Evolutionary conservation across 2,888 invertebrate species (phyloP).

Genomic region (Hyposoter dolosus): DNA sequence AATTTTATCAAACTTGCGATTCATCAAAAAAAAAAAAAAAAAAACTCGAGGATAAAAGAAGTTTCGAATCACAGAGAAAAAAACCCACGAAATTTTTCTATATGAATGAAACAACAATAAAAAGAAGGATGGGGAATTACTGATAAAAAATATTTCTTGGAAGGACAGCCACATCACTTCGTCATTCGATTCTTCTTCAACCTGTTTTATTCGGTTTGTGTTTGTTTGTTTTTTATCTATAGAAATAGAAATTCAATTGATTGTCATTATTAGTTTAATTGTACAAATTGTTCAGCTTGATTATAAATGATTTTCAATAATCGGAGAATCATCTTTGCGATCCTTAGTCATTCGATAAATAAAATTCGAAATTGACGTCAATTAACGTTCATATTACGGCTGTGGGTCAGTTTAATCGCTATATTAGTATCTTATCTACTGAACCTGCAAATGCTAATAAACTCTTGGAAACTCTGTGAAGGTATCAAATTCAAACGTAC

Average conservation of each 20-base stretch:
- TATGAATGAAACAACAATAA: neutral
- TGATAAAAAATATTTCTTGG: neutral
- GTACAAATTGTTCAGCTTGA: neutral
- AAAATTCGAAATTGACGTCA: neutral
- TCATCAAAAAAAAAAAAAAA: neutral
- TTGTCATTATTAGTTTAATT: neutral
- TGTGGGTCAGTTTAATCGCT: constrained; percentile 30
- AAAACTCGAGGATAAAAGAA: neutral
- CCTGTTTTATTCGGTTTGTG: too few species aligned
- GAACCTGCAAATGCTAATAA: neutral
- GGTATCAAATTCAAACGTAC: constrained; percentile 7
- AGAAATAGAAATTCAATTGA: neutral
- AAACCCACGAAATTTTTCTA: neutral
- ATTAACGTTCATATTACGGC: constrained; percentile 3
- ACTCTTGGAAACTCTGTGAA: constrained; percentile 9
- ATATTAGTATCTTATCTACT: constrained; percentile 36
- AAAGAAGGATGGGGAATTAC: neutral
- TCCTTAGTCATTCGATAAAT: constrained; percentile 2
- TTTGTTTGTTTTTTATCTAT: neutral
- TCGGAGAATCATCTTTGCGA: neutral
- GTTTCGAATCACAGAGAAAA: neutral
- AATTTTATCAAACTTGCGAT: neutral
- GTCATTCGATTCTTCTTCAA: neutral
- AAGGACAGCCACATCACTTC: neutral
- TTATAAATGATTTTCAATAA: neutral